phyloP scores from a whole-genome alignment of 2,888 invertebrate genomes.

The Scaptomyza polygonia region DNA sequence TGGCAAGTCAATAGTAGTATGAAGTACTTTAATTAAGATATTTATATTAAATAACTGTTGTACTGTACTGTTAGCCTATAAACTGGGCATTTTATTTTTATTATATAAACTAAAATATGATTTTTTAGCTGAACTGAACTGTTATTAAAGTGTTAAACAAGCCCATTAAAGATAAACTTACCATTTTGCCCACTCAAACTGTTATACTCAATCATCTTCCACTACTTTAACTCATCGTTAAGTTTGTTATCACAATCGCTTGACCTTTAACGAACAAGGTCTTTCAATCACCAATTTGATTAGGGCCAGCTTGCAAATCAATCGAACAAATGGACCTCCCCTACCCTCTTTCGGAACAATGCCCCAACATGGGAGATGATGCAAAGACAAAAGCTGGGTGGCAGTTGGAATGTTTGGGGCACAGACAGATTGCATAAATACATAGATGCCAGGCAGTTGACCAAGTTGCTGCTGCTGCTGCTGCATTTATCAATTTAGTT shows the following conservation, averaged over 20 bases:
- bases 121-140: too few relatives aligned
- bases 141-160: too few relatives aligned
- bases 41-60: neutral
- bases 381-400: neutral
- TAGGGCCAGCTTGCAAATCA: constrained; percentile 25
- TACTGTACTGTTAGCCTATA: too few relatives aligned
- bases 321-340: constrained; percentile 22
- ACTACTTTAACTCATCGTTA: neutral
- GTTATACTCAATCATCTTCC: neutral
- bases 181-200: neutral
- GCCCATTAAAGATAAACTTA: too few relatives aligned
- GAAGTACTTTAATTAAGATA: too few relatives aligned
- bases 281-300: constrained; percentile 14
- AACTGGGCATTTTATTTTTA: too few relatives aligned
- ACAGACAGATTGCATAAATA: neutral
- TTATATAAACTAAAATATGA: too few relatives aligned
- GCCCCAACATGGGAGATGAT: neutral
- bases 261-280: constrained; percentile 9
- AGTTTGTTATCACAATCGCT: neutral
- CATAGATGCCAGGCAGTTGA: constrained; percentile 24
- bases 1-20: too few relatives aligned
- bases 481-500: constrained; percentile 75
- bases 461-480: constrained; percentile 16
- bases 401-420: too few relatives aligned
- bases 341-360: constrained; percentile 17